phyloP scores from a whole-genome alignment of 2,113 vertebrate species.

The Gobio gobio region DNA sequence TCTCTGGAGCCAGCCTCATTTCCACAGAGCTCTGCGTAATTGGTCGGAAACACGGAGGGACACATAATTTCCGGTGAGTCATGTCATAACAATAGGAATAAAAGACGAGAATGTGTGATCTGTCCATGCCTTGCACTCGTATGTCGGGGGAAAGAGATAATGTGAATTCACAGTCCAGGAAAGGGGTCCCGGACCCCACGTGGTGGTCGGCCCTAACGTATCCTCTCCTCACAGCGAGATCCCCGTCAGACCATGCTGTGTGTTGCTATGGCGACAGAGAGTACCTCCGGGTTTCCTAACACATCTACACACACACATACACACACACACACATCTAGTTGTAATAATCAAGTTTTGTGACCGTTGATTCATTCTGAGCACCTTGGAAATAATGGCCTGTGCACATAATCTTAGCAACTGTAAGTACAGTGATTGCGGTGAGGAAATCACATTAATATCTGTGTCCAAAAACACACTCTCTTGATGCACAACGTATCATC shows the following conservation, averaged over 20 bases:
- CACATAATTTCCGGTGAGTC: slow-evolving; percentile 20
- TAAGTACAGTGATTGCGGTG: neutral
- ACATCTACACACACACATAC: too few species aligned
- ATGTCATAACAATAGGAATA: slow-evolving; percentile 25
- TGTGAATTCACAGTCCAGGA: slow-evolving; percentile 28
- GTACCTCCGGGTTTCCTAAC: slow-evolving; percentile 56
- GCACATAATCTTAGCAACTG: neutral
- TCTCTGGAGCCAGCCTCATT: slow-evolving; percentile 28
- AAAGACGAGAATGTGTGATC: neutral
- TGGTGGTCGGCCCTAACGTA: slow-evolving; percentile 38
- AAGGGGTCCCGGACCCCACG: slow-evolving; percentile 31
- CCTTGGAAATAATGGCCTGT: slow-evolving; percentile 12
- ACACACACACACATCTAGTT: slow-evolving; percentile 51
- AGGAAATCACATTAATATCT: neutral
- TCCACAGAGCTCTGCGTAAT: slow-evolving; percentile 11
- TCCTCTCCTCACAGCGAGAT: slow-evolving; percentile 52
- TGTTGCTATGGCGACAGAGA: slow-evolving; percentile 74
- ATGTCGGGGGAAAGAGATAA: neutral
- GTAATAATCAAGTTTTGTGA: slow-evolving; percentile 34
- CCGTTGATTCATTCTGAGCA: neutral
- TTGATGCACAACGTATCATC: neutral
- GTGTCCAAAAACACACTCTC: neutral
- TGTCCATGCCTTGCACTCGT: neutral
- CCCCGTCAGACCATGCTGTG: slow-evolving; percentile 50
- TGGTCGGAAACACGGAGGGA: neutral